A percentile compares a stretch with the other conserved stretches of the same genome.
Evolutionary conservation across 2,797 vertebrate genomes (phyloP).

Genomic region (Neoniphon sammara): DNA sequence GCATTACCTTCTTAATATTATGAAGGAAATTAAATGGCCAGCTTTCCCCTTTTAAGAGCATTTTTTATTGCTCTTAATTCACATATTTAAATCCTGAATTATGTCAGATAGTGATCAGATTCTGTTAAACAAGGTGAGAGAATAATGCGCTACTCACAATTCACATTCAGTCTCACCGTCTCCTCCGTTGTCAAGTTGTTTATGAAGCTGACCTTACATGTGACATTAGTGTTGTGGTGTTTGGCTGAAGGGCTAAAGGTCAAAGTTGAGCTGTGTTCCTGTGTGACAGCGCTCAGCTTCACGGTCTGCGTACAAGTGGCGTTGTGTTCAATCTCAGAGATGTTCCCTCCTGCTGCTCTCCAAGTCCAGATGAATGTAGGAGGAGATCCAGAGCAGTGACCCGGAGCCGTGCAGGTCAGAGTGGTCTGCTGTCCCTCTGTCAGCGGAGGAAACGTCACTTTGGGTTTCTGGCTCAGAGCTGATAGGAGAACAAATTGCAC

Average conservation of each 20-base stretch:
- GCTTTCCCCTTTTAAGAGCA: too few species aligned
- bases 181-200: constrained; percentile 8
- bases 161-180: constrained; percentile 37
- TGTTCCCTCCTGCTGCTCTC: background rate
- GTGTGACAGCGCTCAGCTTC: background rate
- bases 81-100: too few species aligned
- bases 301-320: background rate
- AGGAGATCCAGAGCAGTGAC: constrained; percentile 55
- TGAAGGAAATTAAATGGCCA: too few species aligned
- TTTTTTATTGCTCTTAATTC: too few species aligned
- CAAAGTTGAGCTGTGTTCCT: constrained; percentile 48
- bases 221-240: constrained; percentile 27
- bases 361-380: constrained; percentile 60
- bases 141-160: constrained; percentile 53
- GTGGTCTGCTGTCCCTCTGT: constrained; percentile 45
- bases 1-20: too few species aligned
- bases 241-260: constrained; percentile 47
- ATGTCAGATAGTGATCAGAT: background rate
- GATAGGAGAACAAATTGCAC: background rate
- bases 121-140: background rate
- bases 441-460: constrained; percentile 46
- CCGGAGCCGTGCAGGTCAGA: constrained; percentile 70
- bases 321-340: constrained; percentile 3
- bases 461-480: constrained; percentile 60
- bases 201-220: constrained; percentile 55